Evolutionary conservation across 2,888 invertebrate genomes (phyloP).

Genomic region (Parnassius mnemosyne): DNA sequence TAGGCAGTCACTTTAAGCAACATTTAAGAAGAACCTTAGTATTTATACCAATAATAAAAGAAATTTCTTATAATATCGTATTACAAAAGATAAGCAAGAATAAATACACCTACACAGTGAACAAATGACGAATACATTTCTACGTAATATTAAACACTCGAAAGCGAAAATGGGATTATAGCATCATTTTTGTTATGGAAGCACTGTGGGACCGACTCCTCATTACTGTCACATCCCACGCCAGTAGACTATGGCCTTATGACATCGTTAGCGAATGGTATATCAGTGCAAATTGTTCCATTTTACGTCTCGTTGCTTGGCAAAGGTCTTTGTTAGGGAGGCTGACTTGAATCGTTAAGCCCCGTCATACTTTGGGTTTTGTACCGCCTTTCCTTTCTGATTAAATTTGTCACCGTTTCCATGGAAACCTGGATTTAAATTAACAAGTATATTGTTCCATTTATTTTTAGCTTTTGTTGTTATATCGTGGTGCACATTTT

Average conservation of each 20-base stretch:
- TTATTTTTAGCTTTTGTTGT: too few species aligned
- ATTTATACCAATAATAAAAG: too few species aligned
- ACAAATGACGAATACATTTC: slow-evolving; percentile 2
- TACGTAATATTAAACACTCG: slow-evolving; percentile 12
- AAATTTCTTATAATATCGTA: too few species aligned
- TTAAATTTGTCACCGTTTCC: slow-evolving; percentile 24
- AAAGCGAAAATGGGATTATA: slow-evolving; percentile 16
- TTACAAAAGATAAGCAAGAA: too few species aligned
- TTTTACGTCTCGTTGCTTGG: slow-evolving; percentile 30
- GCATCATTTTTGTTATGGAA: slow-evolving; percentile 5
- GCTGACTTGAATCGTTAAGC: slow-evolving; percentile 21
- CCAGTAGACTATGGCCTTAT: slow-evolving; percentile 24
- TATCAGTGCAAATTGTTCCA: slow-evolving; percentile 33
- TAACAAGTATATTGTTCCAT: not conserved
- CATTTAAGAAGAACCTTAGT: too few species aligned
- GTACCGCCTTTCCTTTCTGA: slow-evolving; percentile 21
- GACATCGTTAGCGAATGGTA: slow-evolving; percentile 31
- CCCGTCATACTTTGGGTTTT: slow-evolving; percentile 20
- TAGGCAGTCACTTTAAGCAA: too few species aligned
- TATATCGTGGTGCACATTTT: too few species aligned
- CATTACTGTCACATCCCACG: slow-evolving; percentile 30
- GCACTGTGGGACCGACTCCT: slow-evolving; percentile 18
- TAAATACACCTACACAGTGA: not conserved
- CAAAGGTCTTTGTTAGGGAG: slow-evolving; percentile 27
- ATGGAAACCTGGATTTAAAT: slow-evolving; percentile 24